A percentile compares a stretch with the other conserved stretches of the same genome.
Evolutionary conservation across 2,113 vertebrate species (phyloP).

Genomic region (Passer domesticus): DNA sequence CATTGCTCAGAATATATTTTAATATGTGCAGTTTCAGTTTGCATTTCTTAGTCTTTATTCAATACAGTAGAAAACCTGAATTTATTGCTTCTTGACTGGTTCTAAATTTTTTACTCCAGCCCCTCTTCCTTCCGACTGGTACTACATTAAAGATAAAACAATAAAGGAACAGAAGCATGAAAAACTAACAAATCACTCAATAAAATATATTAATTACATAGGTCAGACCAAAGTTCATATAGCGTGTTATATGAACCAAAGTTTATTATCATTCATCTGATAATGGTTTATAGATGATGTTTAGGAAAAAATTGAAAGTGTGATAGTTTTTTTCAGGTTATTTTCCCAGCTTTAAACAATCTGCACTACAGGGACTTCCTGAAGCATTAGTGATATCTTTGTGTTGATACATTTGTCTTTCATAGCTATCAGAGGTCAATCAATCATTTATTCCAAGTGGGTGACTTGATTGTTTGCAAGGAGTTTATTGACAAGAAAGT

Average conservation of each 20-base stretch:
- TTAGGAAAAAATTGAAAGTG: not conserved
- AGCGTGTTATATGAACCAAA: not conserved
- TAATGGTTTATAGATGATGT: not conserved
- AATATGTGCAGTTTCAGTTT: not conserved
- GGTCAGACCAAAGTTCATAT: not conserved
- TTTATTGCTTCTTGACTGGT: not conserved
- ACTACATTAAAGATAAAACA: not conserved
- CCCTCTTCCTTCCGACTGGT: accelerated
- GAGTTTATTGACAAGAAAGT: not conserved
- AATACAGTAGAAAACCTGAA: not conserved
- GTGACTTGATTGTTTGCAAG: not conserved
- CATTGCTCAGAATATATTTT: not conserved
- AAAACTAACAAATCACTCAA: not conserved
- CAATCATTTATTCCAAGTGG: not conserved
- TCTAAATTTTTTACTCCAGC: not conserved
- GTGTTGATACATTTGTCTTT: not conserved
- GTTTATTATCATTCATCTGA: not conserved
- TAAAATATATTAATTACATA: not conserved
- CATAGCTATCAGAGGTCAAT: not conserved
- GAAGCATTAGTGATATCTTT: not conserved
- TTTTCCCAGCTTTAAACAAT: not conserved
- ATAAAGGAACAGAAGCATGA: not conserved
- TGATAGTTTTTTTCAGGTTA: not conserved
- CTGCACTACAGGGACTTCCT: not conserved
- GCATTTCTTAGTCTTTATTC: not conserved